Base-by-base conservation (phyloP, 92 coral and sea anemone species). In the Anthopleura xanthogrammica region DNA sequence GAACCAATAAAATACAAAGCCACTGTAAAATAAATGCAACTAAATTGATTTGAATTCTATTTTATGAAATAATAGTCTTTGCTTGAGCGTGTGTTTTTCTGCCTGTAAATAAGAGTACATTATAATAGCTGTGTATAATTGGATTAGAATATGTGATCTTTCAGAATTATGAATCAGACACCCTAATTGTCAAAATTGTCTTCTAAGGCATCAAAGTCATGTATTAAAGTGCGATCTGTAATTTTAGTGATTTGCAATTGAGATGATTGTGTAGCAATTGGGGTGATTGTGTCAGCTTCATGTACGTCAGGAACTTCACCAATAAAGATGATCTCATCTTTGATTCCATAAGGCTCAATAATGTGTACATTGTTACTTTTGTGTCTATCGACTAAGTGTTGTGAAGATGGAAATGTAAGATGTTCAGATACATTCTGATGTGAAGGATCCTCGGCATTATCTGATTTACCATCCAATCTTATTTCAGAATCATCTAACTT, bases 131-230 rank as follows among this genome's bases (percentile, higher is more conserved):
- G 58, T 54, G 58, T 11, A 54, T 50, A 50, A 5, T 54, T 54
- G 58, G 58, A 54, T 54, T 54, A 54, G 16, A 54, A 54, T 54
- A 11, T 54, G 58, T 54, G 14, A 0, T 54, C 16, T 54, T 54
- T 54, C 58, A 11, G 16, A 12, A 13, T 29, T 2, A 12, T 12
- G 36, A 68, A 68, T 43, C 74, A 22, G 43, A 29, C 24, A 54
- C 58, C 17, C 56, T 73, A 56, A 12, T 75, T 72, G 55, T 82
- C 66, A 52, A 75, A 84, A 48, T 70, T 42, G 36, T 86, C 85
- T 42, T 79, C 87, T 17, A 89, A 79, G 14, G 78, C 82, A 79
- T 86, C 92, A 86, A 89, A 89, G 66, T 89, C 85, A 79, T 74
- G 78, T 24, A 74, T 41, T 16, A 71, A 11, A 12, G 74, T 13